A percentile compares a stretch with the other conserved stretches of the same genome.
Conservation (phyloP, 2,113 vertebrate species). For the Caretta caretta region DNA sequence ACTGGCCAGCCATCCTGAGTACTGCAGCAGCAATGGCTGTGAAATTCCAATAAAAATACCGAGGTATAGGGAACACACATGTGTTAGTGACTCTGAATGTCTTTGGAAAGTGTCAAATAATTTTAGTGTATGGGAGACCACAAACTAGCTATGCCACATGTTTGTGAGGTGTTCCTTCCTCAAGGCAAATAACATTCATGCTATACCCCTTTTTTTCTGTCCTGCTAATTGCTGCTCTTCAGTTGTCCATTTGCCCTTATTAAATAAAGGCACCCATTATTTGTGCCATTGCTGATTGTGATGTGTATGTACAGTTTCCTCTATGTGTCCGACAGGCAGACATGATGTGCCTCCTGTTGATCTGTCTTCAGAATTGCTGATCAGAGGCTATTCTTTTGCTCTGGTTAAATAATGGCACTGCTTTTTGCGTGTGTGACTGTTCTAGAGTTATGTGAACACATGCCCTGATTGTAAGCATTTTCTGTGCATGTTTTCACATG, state of each 20-base stretch:
- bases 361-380: not conserved
- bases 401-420: not conserved
- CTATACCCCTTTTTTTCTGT: not conserved
- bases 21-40: not conserved
- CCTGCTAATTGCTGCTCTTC: not conserved
- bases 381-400: accelerated
- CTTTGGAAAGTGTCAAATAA: not conserved
- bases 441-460: not conserved
- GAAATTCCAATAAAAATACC: not conserved
- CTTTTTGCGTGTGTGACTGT: not conserved
- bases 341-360: not conserved
- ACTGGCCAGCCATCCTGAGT: accelerated
- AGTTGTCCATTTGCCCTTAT: accelerated
- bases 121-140: not conserved
- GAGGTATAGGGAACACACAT: accelerated
- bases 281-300: not conserved
- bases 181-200: not conserved
- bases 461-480: not conserved
- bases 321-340: not conserved
- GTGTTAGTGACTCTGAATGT: not conserved
- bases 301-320: not conserved
- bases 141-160: not conserved
- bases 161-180: not conserved
- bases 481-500: not conserved
- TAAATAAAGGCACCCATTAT: not conserved